These are phyloP conservation scores for Scaptomyza flava DNA, from an alignment of 2,888 invertebrate species.

Conservation along the genomic window DNA sequence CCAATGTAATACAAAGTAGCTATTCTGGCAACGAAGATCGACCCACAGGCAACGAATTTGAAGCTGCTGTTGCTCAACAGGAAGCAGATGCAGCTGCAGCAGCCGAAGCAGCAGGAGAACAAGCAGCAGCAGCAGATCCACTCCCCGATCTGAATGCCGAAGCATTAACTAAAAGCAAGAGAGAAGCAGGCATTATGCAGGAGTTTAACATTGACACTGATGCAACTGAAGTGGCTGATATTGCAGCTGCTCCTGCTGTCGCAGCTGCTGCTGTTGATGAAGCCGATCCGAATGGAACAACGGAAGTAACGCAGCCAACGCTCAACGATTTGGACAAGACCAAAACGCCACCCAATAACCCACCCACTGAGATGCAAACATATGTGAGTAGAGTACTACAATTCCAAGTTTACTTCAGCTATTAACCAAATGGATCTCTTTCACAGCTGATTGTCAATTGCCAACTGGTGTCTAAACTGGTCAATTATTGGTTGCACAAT, in stretches of 20 bases:
- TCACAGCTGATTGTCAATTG: slow-evolving; percentile 91
- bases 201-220: slow-evolving; percentile 48
- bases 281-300: slow-evolving; percentile 6
- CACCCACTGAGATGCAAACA: slow-evolving; percentile 85
- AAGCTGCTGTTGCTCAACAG: slow-evolving; percentile 11
- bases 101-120: neutral
- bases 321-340: slow-evolving; percentile 64
- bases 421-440: neutral
- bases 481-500: slow-evolving; percentile 93
- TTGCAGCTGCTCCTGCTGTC: slow-evolving; percentile 10
- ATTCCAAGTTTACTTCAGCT: neutral
- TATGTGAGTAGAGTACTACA: slow-evolving; percentile 84
- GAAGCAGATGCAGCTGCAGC: slow-evolving; percentile 21
- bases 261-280: slow-evolving; percentile 16
- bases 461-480: slow-evolving; percentile 90
- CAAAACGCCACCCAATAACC: slow-evolving; percentile 57
- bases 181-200: neutral
- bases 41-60: neutral
- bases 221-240: slow-evolving; percentile 1
- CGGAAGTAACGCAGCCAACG: slow-evolving; percentile 25
- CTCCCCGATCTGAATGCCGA: slow-evolving; percentile 1
- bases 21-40: neutral
- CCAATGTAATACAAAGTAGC: neutral
- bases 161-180: slow-evolving; percentile 14
- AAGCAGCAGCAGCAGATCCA: slow-evolving; percentile 2